Evolutionary conservation across 2,113 vertebrate species (phyloP).

Genomic region (Aegotheles bennettii): DNA sequence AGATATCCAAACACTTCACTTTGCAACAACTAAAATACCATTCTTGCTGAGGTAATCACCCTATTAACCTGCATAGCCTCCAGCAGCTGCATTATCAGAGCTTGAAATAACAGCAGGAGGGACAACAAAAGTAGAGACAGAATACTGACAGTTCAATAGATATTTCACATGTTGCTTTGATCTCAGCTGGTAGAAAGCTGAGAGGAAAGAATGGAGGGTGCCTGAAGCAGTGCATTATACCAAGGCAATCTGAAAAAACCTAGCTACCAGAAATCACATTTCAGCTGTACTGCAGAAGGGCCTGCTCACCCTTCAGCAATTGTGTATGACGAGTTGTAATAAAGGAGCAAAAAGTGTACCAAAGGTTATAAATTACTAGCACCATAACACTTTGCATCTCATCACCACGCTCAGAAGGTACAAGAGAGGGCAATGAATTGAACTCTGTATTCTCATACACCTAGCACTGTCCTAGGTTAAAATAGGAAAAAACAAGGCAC

Average conservation of each 20-base stretch:
- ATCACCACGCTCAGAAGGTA: not conserved
- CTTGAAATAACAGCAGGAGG: not conserved
- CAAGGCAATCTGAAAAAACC: not conserved
- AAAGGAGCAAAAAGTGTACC: not conserved
- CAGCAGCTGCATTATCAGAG: not conserved
- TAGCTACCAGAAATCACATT: not conserved
- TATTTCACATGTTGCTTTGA: not conserved
- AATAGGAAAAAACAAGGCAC: accelerated
- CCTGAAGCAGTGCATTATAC: conserved; percentile 7
- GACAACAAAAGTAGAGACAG: not conserved
- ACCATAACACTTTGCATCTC: accelerated
- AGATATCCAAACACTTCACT: not conserved
- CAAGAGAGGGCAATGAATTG: accelerated
- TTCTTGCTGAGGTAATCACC: not conserved
- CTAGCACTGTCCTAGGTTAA: not conserved
- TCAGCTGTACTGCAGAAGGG: not conserved
- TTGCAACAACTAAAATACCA: not conserved
- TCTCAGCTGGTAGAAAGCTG: not conserved
- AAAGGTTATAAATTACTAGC: too few species aligned
- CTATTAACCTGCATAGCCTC: not conserved
- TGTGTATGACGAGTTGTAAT: not conserved
- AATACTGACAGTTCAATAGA: not conserved
- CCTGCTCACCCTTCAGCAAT: not conserved
- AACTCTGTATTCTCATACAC: not conserved
- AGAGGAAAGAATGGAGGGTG: not conserved